Evolutionary conservation across 2,797 vertebrate genomes (phyloP), one percentile per base, ranked within the genome.

Genomic region (Syncerus caffer): DNA sequence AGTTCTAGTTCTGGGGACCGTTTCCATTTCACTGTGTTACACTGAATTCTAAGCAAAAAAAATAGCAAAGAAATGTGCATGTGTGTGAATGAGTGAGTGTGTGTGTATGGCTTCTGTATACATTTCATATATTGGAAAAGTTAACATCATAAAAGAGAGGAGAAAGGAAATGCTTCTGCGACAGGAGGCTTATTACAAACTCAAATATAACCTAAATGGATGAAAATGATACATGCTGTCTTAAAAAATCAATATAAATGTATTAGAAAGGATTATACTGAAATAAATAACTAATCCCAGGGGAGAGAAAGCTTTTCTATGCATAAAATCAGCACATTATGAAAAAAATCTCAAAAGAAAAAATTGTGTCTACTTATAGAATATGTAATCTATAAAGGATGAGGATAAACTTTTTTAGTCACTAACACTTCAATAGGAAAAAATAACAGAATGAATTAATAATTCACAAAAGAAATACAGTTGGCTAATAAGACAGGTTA

Each of bases 81-180:
- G 38, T n/a, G 23, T 42, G 17, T 10, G 9, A 42, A n/a, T 64
- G 57, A 50, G 42, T 50, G 45, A 47, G 31, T 29, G 23, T 34
- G 31, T 53, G 16, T 7, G 21, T 57, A 16, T 60, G 47, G 31
- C 13, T 4, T 67, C 64, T 93, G 38, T 25, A 51, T 9, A 67
- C 1, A 27, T 58, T 79, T 50, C 13, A 79, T 50, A 57, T 42
- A 51, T 23, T 67, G 6, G 15, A 58, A 96, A 96, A 85, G 25
- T 71, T 42, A 71, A 42, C 74, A 74, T 50, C 47, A 76, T 76
- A 67, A 85, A 89, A 38, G 38, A 79, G 57, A 91, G 86, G 7
- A 89, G 19, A 86, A 96, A 93, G 53, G 31, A 93, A 86, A 93
- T 64, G 27, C 47, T 93, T 93, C 82, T 57, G 55, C 64, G 31